Conservation (phyloP, 1,140 invertebrate genomes). For the Cotesia typhae region DNA sequence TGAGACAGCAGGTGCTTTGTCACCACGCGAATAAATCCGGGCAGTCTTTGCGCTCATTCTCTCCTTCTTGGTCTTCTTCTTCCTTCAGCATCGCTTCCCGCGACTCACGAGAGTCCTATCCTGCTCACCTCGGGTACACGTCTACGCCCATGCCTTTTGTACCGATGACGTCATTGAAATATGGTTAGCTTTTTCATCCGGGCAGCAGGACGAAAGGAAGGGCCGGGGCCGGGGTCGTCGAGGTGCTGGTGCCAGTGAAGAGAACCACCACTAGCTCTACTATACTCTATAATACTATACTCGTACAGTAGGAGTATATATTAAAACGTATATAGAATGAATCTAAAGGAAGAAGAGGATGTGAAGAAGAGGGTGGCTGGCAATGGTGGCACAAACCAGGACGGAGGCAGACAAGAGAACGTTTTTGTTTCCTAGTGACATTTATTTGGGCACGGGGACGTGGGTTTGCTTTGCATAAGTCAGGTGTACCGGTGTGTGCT, state of each 20-base stretch:
- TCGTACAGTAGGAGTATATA: constrained; percentile 2
- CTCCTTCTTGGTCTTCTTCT: constrained; percentile 39
- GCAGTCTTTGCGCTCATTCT: constrained; percentile 48
- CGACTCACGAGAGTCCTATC: no score
- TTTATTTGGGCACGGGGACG: constrained; percentile 60
- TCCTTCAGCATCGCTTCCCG: constrained; percentile 46
- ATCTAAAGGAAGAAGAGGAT: constrained; percentile 8
- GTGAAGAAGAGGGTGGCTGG: constrained; percentile 10
- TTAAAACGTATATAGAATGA: no score
- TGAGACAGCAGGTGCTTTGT: constrained; percentile 65
- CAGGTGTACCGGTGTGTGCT: constrained; percentile 58
- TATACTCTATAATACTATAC: no score
- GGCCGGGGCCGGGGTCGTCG: constrained; percentile 31
- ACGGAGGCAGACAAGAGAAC: constrained; percentile 50
- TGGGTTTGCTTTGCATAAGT: constrained; percentile 62
- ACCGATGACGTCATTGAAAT: constrained; percentile 57
- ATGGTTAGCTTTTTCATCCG: constrained; percentile 48
- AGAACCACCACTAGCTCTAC: constrained; percentile 11
- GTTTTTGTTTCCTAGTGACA: constrained; percentile 64
- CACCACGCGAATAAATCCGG: constrained; percentile 62
- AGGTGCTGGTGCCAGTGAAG: constrained; percentile 17
- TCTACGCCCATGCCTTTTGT: constrained; percentile 51
- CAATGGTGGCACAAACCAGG: constrained; percentile 26
- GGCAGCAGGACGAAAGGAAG: constrained; percentile 22
- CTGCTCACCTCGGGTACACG: constrained; percentile 39